Percentiles rank a stretch among this genome's conserved stretches.
Conservation (phyloP, 2,113 vertebrate genomes). For the Hippocampus guttulatus region DNA sequence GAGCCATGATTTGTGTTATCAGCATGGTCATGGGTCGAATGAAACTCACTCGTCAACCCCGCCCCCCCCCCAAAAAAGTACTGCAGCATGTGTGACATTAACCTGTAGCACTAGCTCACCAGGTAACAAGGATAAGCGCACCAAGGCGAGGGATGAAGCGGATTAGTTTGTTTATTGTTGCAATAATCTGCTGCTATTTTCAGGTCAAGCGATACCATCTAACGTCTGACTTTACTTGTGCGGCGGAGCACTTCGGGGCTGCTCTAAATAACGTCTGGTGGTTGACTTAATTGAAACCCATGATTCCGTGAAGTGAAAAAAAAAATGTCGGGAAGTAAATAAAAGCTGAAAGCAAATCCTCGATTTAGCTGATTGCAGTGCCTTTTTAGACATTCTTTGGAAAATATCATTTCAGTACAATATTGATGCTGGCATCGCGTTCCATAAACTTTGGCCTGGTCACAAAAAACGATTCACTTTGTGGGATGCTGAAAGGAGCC, state of each 20-base stretch:
- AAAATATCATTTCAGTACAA: slow-evolving; percentile 1
- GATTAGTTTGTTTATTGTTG: slow-evolving; percentile 66
- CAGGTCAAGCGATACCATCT: slow-evolving; percentile 26
- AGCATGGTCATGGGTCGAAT: too few species aligned
- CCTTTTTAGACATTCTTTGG: slow-evolving; percentile 6
- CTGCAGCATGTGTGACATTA: slow-evolving; percentile 33
- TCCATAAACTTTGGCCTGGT: background rate
- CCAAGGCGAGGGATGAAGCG: slow-evolving; percentile 49
- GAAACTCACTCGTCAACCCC: too few species aligned
- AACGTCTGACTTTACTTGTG: slow-evolving; percentile 16
- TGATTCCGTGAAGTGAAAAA: background rate
- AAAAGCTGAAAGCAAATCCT: slow-evolving; percentile 11
- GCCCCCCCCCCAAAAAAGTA: background rate
- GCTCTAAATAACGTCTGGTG: slow-evolving; percentile 3
- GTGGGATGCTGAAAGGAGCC: background rate
- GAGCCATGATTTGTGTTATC: too few species aligned
- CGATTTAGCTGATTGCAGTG: slow-evolving; percentile 1
- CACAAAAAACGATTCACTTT: background rate
- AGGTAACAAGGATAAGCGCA: slow-evolving; percentile 51
- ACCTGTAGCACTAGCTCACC: slow-evolving; percentile 39
- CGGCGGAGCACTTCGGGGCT: background rate
- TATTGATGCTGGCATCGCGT: background rate
- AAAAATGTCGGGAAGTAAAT: slow-evolving; percentile 1
- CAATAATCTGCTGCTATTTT: slow-evolving; percentile 65
- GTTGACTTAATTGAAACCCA: slow-evolving; percentile 1